Conservation (phyloP, 2,113 vertebrate species). For the Nestor notabilis region DNA sequence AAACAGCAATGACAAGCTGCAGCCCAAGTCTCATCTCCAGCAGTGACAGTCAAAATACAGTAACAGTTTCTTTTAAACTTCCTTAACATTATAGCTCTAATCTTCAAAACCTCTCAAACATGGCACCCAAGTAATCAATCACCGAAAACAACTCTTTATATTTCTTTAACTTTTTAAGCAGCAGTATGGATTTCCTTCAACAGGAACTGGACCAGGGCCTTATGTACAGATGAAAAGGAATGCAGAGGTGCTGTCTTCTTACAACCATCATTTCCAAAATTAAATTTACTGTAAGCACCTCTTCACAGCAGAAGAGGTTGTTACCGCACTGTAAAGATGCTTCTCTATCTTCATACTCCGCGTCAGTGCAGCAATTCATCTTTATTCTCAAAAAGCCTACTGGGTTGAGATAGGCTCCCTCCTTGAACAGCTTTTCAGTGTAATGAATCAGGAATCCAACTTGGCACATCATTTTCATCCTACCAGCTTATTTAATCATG, state of each 20-base stretch:
- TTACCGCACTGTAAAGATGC: background rate
- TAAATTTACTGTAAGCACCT: background rate
- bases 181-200: background rate
- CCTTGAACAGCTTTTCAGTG: background rate
- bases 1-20: background rate
- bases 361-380: background rate
- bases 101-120: background rate
- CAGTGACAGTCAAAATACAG: background rate
- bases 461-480: background rate
- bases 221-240: background rate
- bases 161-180: background rate
- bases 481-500: background rate
- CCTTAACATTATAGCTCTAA: background rate
- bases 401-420: background rate
- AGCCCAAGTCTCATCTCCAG: background rate
- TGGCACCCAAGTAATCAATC: background rate
- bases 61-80: background rate
- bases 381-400: background rate
- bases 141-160: background rate
- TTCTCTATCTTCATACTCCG: background rate
- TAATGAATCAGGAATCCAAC: background rate
- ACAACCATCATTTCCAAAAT: background rate
- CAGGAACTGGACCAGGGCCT: background rate
- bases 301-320: background rate
- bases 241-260: background rate